Evolutionary conservation across 2,797 vertebrate genomes (phyloP).

Genomic region (Somateria mollissima): DNA sequence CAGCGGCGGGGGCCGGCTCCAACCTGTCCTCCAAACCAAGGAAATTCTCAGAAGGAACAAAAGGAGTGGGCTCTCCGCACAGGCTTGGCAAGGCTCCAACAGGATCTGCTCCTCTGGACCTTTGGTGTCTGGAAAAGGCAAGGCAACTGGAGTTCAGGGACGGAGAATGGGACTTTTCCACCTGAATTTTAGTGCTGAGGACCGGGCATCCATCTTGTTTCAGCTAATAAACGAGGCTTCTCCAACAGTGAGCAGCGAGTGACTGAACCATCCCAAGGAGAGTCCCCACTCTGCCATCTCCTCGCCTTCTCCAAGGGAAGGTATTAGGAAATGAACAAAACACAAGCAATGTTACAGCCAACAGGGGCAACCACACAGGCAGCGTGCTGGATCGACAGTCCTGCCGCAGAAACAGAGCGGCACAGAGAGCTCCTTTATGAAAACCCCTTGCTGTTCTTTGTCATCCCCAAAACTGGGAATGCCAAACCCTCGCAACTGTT

Average conservation of each 20-base stretch:
- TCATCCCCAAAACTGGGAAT: neutral
- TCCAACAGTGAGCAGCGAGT: neutral
- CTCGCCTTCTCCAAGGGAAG: neutral
- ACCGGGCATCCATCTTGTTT: neutral
- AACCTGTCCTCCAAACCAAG: conserved; percentile 1
- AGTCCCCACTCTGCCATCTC: neutral
- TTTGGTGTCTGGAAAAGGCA: neutral
- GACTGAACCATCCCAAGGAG: neutral
- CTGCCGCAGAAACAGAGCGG: neutral
- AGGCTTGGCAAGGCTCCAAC: neutral
- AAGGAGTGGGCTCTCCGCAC: neutral
- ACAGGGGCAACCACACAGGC: neutral
- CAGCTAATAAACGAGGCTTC: neutral
- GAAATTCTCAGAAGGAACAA: conserved; percentile 1
- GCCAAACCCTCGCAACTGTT: neutral
- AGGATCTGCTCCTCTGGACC: neutral
- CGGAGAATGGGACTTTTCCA: neutral
- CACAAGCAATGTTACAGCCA: neutral
- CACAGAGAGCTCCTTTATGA: neutral
- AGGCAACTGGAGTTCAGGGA: neutral
- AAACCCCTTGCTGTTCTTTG: neutral
- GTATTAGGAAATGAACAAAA: neutral
- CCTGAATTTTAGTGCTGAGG: neutral
- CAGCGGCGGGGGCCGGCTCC: neutral
- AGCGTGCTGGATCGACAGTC: neutral